Conservation (phyloP, 2,797 vertebrate species). For the Glyptemys insculpta region DNA sequence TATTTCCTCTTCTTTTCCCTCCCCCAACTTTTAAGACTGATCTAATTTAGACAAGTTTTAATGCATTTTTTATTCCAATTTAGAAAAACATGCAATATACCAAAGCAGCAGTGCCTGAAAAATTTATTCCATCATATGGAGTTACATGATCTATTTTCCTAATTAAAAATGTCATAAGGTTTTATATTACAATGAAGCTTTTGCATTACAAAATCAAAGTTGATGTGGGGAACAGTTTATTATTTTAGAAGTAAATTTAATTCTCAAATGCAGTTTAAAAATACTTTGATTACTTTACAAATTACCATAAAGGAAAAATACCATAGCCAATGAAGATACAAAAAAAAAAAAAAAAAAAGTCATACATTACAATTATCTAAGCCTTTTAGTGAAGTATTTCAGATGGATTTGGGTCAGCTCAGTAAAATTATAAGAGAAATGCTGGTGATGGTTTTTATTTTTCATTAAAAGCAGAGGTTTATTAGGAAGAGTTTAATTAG, state of each 20-base stretch:
- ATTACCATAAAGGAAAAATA: slow-evolving; percentile 26
- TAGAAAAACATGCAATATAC: slow-evolving; percentile 43
- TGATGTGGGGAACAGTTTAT: slow-evolving; percentile 41
- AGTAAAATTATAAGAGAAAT: slow-evolving; percentile 21
- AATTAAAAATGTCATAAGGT: slow-evolving; percentile 65
- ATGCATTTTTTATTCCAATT: slow-evolving; percentile 61
- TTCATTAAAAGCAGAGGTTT: slow-evolving; percentile 12
- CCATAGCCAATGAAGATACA: not conserved
- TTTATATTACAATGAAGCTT: slow-evolving; percentile 58
- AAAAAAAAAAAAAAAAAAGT: not conserved
- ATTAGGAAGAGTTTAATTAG: slow-evolving; percentile 52
- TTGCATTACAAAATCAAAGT: slow-evolving; percentile 57
- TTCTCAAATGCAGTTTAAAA: slow-evolving; percentile 48
- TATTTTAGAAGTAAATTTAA: slow-evolving; percentile 49
- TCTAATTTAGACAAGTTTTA: slow-evolving; percentile 60
- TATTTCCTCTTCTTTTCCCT: not conserved
- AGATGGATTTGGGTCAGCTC: slow-evolving; percentile 31
- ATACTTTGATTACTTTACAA: slow-evolving; percentile 16
- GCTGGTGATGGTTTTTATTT: slow-evolving; percentile 3
- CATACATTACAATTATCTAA: not conserved
- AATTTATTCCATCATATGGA: slow-evolving; percentile 43
- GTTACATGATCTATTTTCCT: slow-evolving; percentile 59
- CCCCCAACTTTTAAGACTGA: slow-evolving; percentile 43
- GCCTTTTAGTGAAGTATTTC: slow-evolving; percentile 31
- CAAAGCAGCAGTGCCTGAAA: slow-evolving; percentile 47